phyloP scores from a whole-genome alignment of 1,140 invertebrate genomes.

The Apis mellifera region Amel_HAv3.1 CM009939.2:9900001-9900500 shows the following conservation, averaged over 20 bases:
- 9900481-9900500: too few relatives aligned
- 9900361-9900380: too few relatives aligned
- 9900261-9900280: too few relatives aligned
- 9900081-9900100: conserved; percentile 26
- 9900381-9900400: too few relatives aligned
- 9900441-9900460: too few relatives aligned
- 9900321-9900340: too few relatives aligned
- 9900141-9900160: conserved; percentile 40
- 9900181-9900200: conserved; percentile 59
- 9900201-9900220: conserved; percentile 49
- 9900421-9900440: too few relatives aligned
- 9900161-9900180: conserved; percentile 62
- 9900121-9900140: conserved; percentile 5
- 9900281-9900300: not conserved
- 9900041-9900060: conserved; percentile 46
- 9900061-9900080: conserved; percentile 39
- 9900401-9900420: too few relatives aligned
- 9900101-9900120: not conserved
- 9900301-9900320: too few relatives aligned
- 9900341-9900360: too few relatives aligned
- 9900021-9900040: conserved; percentile 32
- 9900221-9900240: conserved; percentile 50
- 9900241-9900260: not conserved
- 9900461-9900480: too few relatives aligned
- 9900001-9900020: conserved; percentile 48